Base-by-base conservation (phyloP, 2,888 invertebrate genomes). In the Anaspis maculata region DNA sequence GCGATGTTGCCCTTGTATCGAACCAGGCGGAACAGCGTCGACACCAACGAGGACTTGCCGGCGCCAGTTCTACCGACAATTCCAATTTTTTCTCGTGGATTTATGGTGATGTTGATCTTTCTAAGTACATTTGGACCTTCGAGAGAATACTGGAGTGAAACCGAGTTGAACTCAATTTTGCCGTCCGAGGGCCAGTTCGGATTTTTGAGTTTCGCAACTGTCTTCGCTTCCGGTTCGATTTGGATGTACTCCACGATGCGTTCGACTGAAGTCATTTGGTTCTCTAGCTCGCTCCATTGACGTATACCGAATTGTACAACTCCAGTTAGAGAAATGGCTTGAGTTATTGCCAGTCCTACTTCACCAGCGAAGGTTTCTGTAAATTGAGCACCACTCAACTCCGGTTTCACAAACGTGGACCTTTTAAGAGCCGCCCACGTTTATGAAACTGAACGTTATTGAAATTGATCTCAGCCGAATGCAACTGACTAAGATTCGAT, bases 241-340 rank as follows among this genome's bases (percentile, higher is more conserved):
- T 68, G 58, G 1, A 69, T 51, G 31, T 61, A 60, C 39, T 61
- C 62, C 23, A 54, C 25, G 1, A 83, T 72, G 60, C 90, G 75
- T 64, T 95, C 94, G 0, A 94, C 91, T 4, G 84, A 81, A 3
- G 85, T 87, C 86, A 88, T 85, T 46, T 79, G 82, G 54, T 86
- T 88, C 59, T 61, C 60, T 3, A 58, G 61, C 61, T 92, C 91
- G 0, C 91, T 87, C 46, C 88, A 88, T 61, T 91, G 91, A 3
- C 91, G 70, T 23, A 75, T 67, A 2, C 68, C 71, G 72, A 72
- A 74, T 54, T 74, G 73, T 49, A 74, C 43, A 61, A 66, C 59
- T 9, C 83, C 82, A 0, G 82, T 83, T 37, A 85, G 70, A 1
- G 77, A 76, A 64, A 84, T 80, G n/a, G 83, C 80, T 56, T 85